Evolutionary conservation across 2,797 vertebrate genomes (phyloP).

Genomic region (Pteronotus mesoamericanus): DNA sequence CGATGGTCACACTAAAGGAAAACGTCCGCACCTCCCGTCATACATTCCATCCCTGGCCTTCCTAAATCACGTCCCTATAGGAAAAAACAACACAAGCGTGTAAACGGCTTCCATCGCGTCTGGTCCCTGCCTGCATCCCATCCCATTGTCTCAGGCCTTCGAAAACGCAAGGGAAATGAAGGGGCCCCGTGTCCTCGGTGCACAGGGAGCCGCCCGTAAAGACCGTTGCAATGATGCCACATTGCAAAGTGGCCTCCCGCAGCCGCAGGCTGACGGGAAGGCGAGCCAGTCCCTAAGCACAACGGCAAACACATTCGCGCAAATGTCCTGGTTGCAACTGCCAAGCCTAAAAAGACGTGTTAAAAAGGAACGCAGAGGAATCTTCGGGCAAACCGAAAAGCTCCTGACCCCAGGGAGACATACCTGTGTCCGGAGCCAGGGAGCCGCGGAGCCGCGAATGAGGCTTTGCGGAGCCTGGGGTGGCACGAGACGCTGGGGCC

Average conservation of each 20-base stretch:
- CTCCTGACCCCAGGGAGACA: not conserved
- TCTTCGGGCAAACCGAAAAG: not conserved
- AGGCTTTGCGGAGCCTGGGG: not conserved
- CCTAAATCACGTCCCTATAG: not conserved
- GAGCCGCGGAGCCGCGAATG: fast-evolving
- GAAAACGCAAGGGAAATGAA: too few relatives aligned
- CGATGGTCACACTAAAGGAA: not conserved
- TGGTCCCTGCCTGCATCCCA: not conserved
- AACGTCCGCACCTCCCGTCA: not conserved
- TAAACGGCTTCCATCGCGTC: not conserved
- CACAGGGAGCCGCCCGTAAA: not conserved
- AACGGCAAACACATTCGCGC: not conserved
- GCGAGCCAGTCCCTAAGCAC: not conserved
- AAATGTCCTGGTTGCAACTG: not conserved
- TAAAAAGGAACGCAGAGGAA: not conserved
- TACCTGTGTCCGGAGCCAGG: not conserved
- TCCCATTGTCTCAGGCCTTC: not conserved
- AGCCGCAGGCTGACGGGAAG: not conserved
- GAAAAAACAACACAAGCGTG: not conserved
- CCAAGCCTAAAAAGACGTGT: not conserved
- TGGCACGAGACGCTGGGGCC: fast-evolving
- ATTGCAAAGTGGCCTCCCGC: not conserved
- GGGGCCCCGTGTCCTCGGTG: not conserved
- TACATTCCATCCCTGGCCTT: not conserved
- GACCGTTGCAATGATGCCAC: too few relatives aligned